Percentiles rank a stretch among this genome's conserved stretches.
Evolutionary conservation across 1,140 invertebrate genomes (phyloP).

Genomic region (Conopomorpha cramerella): DNA sequence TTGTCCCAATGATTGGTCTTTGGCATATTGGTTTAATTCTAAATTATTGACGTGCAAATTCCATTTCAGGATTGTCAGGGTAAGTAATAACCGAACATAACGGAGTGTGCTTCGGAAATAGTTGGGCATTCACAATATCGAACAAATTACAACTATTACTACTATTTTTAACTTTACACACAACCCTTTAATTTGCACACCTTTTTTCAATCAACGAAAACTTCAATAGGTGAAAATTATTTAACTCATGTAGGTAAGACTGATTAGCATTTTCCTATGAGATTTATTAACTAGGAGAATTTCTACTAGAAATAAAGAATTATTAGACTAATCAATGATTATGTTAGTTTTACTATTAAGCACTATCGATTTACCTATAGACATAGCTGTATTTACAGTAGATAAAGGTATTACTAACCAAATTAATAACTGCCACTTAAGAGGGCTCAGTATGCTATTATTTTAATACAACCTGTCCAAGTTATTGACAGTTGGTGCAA

Average conservation of each 20-base stretch:
- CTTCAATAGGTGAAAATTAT: not conserved
- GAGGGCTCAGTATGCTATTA: too few relatives aligned
- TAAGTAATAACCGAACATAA: too few relatives aligned
- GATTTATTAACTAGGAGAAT: constrained; percentile 28
- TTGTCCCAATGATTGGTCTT: constrained; percentile 50
- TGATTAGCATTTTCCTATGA: too few relatives aligned
- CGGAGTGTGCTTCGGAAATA: too few relatives aligned
- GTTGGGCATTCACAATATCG: too few relatives aligned
- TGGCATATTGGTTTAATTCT: constrained; percentile 42
- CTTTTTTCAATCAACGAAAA: constrained; percentile 19
- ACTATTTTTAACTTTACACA: constrained; percentile 58
- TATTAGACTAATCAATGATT: constrained; percentile 52
- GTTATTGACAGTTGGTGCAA: too few relatives aligned
- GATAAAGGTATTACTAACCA: too few relatives aligned
- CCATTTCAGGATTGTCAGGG: constrained; percentile 10
- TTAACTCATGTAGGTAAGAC: too few relatives aligned
- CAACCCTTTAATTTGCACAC: constrained; percentile 60
- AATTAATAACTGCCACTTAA: constrained; percentile 39
- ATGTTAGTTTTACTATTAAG: constrained; percentile 51
- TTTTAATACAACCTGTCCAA: too few relatives aligned
- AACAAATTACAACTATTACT: constrained; percentile 49
- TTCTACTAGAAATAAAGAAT: too few relatives aligned
- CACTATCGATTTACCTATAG: constrained; percentile 51
- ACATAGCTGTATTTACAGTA: constrained; percentile 46
- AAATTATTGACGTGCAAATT: constrained; percentile 20